Conservation (phyloP, 2,888 invertebrate species). For the Esperia sulphurella region DNA sequence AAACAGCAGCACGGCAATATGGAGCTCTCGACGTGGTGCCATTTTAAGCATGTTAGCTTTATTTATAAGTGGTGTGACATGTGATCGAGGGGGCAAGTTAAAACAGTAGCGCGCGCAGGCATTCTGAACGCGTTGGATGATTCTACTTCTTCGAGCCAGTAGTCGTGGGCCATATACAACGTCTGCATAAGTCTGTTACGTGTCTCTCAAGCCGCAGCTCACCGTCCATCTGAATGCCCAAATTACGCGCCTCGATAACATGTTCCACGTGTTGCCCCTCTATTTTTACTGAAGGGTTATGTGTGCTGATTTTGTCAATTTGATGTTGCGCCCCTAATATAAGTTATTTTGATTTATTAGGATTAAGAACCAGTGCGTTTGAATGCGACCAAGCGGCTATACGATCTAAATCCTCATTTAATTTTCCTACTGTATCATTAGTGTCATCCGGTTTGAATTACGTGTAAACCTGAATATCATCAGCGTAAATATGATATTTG, state of each 20-base stretch:
- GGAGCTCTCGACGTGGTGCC: neutral
- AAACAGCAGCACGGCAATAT: neutral
- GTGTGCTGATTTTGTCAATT: too few relatives aligned
- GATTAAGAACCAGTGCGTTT: neutral
- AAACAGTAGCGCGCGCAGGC: neutral
- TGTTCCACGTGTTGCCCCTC: neutral
- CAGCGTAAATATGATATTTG: neutral
- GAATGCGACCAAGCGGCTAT: neutral
- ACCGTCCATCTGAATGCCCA: neutral
- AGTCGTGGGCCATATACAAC: neutral
- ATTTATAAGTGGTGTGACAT: neutral
- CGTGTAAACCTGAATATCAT: neutral
- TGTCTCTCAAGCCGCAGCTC: neutral
- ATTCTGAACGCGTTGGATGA: neutral
- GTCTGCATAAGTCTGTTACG: neutral
- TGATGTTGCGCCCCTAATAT: neutral
- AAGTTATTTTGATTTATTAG: neutral
- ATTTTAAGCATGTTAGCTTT: neutral
- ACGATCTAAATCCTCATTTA: neutral
- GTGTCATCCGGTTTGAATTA: neutral
- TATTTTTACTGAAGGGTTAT: too few relatives aligned
- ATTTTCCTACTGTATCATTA: neutral
- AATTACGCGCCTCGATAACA: neutral
- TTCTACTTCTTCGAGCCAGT: neutral
- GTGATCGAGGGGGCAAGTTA: neutral